Base-by-base conservation (phyloP, 2,888 invertebrate species). In the Pediacus dermestoides region DNA sequence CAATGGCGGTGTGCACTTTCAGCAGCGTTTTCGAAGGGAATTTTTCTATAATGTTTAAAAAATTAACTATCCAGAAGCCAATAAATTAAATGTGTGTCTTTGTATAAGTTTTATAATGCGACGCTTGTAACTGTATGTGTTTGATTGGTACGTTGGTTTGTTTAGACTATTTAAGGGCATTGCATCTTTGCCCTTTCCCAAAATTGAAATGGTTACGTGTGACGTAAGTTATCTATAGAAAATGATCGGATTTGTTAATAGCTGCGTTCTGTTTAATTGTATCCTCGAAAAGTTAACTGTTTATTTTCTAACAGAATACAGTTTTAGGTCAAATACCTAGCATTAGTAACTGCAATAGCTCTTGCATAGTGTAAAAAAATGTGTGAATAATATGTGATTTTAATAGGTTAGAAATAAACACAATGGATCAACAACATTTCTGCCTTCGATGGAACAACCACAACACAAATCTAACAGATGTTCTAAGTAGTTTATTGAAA, bases 361-460 rank as follows among this genome's bases (percentile, higher is more conserved):
- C 6, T 18, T 18, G 21, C 6, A 18, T 7, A 18, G 6, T 18
- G 21, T 18, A 18, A n/a, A 18, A 18, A 18, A 18, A 18, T 18
- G 8, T 18, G 18, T 18, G 18, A 18, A 6, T 18, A 6, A 8
- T 18, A 8, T 18, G 4, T 23, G 3, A 6, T 23, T 23, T n/a
- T 23, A n/a, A 4, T n/a, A 3, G 3, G n/a, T n/a, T 23, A 3
- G 4, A 23, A 10, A n/a, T 23, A 23, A 23, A 3, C 28, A 50
- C 46, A 42, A 63, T 63, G 63, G 63, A 83, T 78, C 85, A 83
- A 77, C 89, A 90, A 78, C 89, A 90, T 78, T 91, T 89, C 76
- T 89, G 89, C 76, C 81, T 91, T 71, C 85, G 89, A 78, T 91
- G 90, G 90, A 89, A 90, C 80, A 91, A 90, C 77, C 90, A 90